phyloP scores from a whole-genome alignment of 2,888 invertebrate species.

The Drosophila falleni region DNA sequence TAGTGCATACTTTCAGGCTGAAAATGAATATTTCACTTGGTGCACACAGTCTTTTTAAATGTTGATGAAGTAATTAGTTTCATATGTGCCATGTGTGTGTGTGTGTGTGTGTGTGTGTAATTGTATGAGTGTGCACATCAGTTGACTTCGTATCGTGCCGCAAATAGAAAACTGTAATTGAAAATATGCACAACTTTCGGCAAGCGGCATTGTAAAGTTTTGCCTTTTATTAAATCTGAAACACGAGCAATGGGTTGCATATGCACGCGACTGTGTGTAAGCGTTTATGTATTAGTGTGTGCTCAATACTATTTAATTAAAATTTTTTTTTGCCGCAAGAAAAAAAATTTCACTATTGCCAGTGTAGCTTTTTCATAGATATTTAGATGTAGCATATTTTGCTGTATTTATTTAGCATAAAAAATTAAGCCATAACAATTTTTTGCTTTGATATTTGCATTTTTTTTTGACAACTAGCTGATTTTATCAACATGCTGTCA shows the following conservation, averaged over 20 bases:
- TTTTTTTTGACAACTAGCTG: no score
- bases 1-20: conserved; percentile 39
- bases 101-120: conserved; percentile 16
- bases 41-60: conserved; percentile 55
- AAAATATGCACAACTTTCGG: conserved; percentile 70
- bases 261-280: conserved; percentile 11
- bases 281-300: conserved; percentile 11
- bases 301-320: conserved; percentile 62
- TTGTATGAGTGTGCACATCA: conserved; percentile 28
- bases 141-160: conserved; percentile 22
- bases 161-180: conserved; percentile 69
- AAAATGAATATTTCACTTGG: conserved; percentile 50
- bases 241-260: conserved; percentile 30
- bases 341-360: no score
- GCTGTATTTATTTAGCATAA: no score
- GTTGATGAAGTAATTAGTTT: conserved; percentile 78
- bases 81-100: conserved; percentile 43
- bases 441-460: not conserved
- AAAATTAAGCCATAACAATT: no score
- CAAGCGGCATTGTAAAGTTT: conserved; percentile 67
- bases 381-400: not conserved
- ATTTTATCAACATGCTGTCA: not conserved
- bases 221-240: conserved; percentile 74
- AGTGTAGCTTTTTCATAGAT: not conserved
- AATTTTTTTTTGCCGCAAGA: conserved; percentile 34